phyloP scores from a whole-genome alignment of 2,797 vertebrate species.

The Pangasius mekongensis region DNA sequence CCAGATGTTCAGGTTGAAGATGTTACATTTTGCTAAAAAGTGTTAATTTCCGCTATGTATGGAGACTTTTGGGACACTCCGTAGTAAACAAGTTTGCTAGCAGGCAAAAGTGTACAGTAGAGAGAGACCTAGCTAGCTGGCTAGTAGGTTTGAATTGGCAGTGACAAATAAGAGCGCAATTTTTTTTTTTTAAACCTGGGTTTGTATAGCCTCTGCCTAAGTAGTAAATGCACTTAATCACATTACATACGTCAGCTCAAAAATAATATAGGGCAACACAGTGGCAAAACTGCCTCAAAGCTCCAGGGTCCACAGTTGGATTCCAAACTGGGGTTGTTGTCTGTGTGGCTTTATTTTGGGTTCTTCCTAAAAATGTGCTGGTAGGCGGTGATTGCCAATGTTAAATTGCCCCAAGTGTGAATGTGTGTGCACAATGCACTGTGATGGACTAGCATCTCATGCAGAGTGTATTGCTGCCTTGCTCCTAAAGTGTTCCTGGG shows the following conservation, averaged over 20 bases:
- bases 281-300: background rate
- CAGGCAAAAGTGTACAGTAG: background rate
- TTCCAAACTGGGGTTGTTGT: background rate
- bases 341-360: background rate
- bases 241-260: background rate
- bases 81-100: background rate
- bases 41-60: too few relatives aligned
- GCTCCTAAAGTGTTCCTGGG: background rate
- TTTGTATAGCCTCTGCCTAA: background rate
- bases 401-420: background rate
- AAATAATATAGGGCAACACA: background rate
- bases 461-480: background rate
- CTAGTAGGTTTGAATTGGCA: background rate
- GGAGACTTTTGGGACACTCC: too few relatives aligned
- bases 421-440: background rate
- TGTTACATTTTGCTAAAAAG: too few relatives aligned
- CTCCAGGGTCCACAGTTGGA: background rate
- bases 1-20: too few relatives aligned
- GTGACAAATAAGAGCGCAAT: background rate
- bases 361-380: background rate
- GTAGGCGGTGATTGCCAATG: background rate
- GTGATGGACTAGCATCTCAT: background rate
- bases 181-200: background rate
- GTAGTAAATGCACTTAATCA: background rate
- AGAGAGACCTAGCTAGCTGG: background rate